phyloP scores from a whole-genome alignment of 2,888 invertebrate genomes.

The Rosalia funebris region DNA sequence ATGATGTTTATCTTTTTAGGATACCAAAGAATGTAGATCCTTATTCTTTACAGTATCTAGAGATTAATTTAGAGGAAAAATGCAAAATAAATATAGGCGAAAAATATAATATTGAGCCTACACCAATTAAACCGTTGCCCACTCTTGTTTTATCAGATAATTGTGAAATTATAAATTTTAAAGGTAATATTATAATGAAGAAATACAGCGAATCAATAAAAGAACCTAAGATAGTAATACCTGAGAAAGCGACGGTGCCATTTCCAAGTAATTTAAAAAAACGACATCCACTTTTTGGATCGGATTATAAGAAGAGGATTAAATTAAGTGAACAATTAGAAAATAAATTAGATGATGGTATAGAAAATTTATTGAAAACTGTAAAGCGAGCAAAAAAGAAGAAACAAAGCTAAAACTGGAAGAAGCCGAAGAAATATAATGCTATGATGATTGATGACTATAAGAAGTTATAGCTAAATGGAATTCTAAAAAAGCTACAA shows the following conservation, averaged over 20 bases:
- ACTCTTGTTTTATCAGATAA: slow-evolving; percentile 33
- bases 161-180: slow-evolving; percentile 41
- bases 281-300: slow-evolving; percentile 56
- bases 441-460: no score
- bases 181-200: slow-evolving; percentile 43
- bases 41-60: slow-evolving; percentile 32
- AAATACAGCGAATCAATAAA: slow-evolving; percentile 44
- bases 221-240: slow-evolving; percentile 24
- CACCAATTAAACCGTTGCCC: slow-evolving; percentile 33
- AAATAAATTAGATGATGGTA: slow-evolving; percentile 43
- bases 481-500: no score
- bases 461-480: no score
- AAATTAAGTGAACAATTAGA: slow-evolving; percentile 47
- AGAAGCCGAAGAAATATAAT: slow-evolving; percentile 27
- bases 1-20: slow-evolving; percentile 42
- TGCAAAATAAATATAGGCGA: slow-evolving; percentile 44
- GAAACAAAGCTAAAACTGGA: slow-evolving; percentile 21
- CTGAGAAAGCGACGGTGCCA: slow-evolving; percentile 37
- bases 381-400: slow-evolving; percentile 34
- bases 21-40: slow-evolving; percentile 47
- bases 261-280: slow-evolving; percentile 50
- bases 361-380: slow-evolving; percentile 32
- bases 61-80: slow-evolving; percentile 40
- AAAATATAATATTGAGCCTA: slow-evolving; percentile 44
- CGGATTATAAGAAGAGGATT: slow-evolving; percentile 50